phyloP scores from a whole-genome alignment of 2,113 vertebrate genomes.

The Balaeniceps rex region DNA sequence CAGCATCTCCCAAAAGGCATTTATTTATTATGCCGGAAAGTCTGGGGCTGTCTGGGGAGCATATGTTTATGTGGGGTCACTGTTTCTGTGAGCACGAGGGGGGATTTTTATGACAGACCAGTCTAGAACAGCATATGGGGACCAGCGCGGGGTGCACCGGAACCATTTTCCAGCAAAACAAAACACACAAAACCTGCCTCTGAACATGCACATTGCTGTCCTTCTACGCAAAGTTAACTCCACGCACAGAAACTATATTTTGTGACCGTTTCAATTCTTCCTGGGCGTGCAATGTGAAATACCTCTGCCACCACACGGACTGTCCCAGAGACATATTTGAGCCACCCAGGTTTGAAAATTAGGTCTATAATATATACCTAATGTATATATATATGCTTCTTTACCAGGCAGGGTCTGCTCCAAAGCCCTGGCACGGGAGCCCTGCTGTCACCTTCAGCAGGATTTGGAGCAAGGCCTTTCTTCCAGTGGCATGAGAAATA shows the following conservation, averaged over 20 bases:
- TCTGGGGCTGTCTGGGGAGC: constrained; percentile 39
- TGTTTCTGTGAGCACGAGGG: background rate
- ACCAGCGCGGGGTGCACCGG: background rate
- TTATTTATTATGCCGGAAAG: constrained; percentile 34
- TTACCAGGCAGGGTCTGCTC: background rate
- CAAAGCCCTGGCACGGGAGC: background rate
- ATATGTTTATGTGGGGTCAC: constrained; percentile 40
- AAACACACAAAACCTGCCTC: background rate
- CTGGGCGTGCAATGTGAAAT: rapidly evolving
- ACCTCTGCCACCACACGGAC: background rate
- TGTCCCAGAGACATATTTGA: background rate
- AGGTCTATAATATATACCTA: background rate
- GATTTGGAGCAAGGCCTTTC: background rate
- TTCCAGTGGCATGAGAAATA: background rate
- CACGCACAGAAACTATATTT: background rate
- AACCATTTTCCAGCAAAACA: background rate
- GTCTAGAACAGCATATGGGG: constrained; percentile 42
- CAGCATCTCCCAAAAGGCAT: constrained; percentile 25
- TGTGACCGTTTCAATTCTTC: background rate
- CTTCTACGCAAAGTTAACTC: background rate
- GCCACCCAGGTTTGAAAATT: background rate
- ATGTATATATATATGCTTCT: no score
- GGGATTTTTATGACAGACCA: constrained; percentile 18
- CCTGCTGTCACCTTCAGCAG: background rate
- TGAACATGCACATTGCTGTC: rapidly evolving